Percentiles rank a stretch among this genome's conserved stretches.
phyloP scores from a whole-genome alignment of 2,113 vertebrate genomes.

The Strix aluco region DNA sequence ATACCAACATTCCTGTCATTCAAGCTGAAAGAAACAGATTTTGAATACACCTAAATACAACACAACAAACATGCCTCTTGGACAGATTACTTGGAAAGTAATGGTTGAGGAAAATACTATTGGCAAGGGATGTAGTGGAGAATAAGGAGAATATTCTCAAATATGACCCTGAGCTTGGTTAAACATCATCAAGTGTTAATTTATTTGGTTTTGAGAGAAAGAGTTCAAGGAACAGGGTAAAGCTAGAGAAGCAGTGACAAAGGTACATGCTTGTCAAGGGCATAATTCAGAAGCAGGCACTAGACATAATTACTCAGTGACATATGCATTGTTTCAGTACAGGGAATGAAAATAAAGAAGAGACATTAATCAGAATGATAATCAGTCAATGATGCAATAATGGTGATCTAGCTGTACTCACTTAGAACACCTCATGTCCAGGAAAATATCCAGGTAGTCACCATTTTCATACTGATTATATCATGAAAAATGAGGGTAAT shows the following conservation, averaged over 20 bases:
- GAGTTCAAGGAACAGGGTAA: background rate
- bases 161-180: background rate
- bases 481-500: constrained; percentile 77
- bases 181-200: background rate
- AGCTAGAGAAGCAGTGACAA: background rate
- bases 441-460: constrained; percentile 74
- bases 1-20: background rate
- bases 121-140: background rate
- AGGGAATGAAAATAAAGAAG: constrained; percentile 73
- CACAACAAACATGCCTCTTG: fast-evolving
- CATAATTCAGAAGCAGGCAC: constrained; percentile 41
- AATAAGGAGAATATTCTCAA: background rate
- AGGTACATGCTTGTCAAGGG: background rate
- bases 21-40: background rate
- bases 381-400: constrained; percentile 76
- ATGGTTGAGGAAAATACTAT: background rate
- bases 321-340: constrained; percentile 64
- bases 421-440: constrained; percentile 67
- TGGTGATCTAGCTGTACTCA: constrained; percentile 66
- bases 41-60: background rate
- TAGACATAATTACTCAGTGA: constrained; percentile 38
- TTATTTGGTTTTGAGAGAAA: background rate
- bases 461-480: constrained; percentile 75
- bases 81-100: background rate
- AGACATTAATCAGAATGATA: constrained; percentile 75